Conservation (phyloP, 2,797 vertebrate genomes). For the Luscinia luscinia region DNA sequence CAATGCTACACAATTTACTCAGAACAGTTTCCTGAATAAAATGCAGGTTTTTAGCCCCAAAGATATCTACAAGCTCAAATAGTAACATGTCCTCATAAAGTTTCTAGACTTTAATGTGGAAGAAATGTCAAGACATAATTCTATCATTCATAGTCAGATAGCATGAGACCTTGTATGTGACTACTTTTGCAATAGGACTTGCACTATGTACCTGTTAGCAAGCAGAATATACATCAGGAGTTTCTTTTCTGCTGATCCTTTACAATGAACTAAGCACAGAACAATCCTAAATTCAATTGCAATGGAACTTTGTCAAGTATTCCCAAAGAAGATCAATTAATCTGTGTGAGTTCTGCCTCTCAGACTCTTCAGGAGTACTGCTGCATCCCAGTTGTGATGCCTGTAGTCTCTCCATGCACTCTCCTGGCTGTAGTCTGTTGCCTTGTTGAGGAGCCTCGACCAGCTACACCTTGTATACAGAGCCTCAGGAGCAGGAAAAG, state of each 20-base stretch:
- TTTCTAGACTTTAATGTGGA: neutral
- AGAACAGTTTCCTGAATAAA: neutral
- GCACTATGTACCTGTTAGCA: neutral
- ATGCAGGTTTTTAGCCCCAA: neutral
- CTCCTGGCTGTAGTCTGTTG: neutral
- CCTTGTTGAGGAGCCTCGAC: neutral
- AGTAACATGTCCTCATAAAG: neutral
- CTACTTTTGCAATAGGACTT: neutral
- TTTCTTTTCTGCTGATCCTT: neutral
- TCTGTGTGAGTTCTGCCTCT: neutral
- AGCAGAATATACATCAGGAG: neutral
- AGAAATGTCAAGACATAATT: neutral
- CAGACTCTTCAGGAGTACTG: neutral
- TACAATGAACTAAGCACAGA: neutral
- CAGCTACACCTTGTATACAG: neutral
- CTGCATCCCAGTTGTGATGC: neutral
- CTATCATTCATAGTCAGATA: neutral
- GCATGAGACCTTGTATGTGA: neutral
- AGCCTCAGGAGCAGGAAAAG: neutral
- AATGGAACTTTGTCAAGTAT: neutral
- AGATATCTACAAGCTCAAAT: neutral
- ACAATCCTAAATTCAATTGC: neutral
- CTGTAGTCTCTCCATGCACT: neutral
- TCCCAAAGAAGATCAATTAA: neutral
- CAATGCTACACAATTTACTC: neutral